Percentiles rank a stretch among this genome's conserved stretches.
Conservation (phyloP, 2,113 vertebrate species). For the Nesoenas mayeri region DNA sequence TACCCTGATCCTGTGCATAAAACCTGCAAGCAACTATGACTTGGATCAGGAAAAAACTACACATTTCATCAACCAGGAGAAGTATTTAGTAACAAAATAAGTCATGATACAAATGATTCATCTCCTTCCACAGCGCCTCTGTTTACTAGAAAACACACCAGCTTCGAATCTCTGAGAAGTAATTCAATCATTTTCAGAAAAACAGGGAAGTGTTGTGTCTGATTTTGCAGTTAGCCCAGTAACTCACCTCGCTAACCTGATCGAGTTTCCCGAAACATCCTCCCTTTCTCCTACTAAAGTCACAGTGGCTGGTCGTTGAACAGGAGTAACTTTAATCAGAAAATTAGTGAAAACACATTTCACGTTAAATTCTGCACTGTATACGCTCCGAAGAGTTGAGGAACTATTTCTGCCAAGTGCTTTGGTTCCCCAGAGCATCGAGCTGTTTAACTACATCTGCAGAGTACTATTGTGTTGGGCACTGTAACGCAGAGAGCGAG, state of each 20-base stretch:
- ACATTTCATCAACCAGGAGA: not conserved
- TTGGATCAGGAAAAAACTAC: not conserved
- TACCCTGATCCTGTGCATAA: not conserved
- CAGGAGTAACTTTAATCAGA: not conserved
- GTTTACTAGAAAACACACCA: not conserved
- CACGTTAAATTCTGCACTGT: not conserved
- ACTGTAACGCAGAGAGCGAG: not conserved
- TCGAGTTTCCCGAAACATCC: not conserved
- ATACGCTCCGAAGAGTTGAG: not conserved
- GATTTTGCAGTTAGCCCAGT: not conserved
- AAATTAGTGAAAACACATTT: constrained; percentile 12
- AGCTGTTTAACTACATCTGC: not conserved
- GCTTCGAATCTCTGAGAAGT: not conserved
- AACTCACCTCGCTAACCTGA: not conserved
- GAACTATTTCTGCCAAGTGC: constrained; percentile 19
- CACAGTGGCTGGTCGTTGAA: not conserved
- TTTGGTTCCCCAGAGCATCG: not conserved
- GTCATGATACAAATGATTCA: not conserved
- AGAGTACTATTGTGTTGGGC: not conserved
- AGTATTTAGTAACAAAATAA: not conserved
- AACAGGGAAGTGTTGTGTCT: not conserved
- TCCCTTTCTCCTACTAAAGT: not conserved
- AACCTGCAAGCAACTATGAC: not conserved
- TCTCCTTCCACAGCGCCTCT: not conserved
- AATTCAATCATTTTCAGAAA: not conserved